Conservation (phyloP, 1,140 invertebrate species). For the Papilio glaucus region DNA sequence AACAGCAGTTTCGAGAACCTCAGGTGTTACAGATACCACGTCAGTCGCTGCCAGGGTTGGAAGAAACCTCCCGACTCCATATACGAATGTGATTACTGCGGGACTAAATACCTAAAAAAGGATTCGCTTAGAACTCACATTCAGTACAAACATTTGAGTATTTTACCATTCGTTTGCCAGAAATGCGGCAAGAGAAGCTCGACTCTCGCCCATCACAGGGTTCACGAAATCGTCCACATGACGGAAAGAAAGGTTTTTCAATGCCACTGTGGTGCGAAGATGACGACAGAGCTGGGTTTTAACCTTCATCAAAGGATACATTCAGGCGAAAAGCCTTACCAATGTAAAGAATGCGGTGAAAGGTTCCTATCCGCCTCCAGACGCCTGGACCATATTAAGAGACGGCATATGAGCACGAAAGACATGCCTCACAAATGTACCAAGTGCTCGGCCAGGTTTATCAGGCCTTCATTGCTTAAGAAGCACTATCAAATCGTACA, state of each 20-base stretch:
- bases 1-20: constrained; percentile 60
- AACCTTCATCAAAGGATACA: constrained; percentile 82
- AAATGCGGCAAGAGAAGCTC: constrained; percentile 74
- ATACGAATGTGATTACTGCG: constrained; percentile 74
- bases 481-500: constrained; percentile 59
- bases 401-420: constrained; percentile 59
- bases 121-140: constrained; percentile 72
- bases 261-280: constrained; percentile 71
- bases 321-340: constrained; percentile 90
- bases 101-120: constrained; percentile 65
- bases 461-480: constrained; percentile 67
- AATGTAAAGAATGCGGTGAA: constrained; percentile 87
- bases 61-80: constrained; percentile 33
- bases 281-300: constrained; percentile 65
- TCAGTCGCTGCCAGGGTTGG: constrained; percentile 46
- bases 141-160: constrained; percentile 76
- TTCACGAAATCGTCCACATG: constrained; percentile 70
- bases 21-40: constrained; percentile 63
- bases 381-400: constrained; percentile 70
- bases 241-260: constrained; percentile 60
- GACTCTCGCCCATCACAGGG: constrained; percentile 67
- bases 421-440: constrained; percentile 61
- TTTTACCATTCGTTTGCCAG: constrained; percentile 69
- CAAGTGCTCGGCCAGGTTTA: constrained; percentile 57
- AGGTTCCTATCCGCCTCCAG: constrained; percentile 75